A percentile compares a stretch with the other conserved stretches of the same genome.
Conservation (phyloP, 2,888 invertebrate genomes). For the Cosmopolites sordidus region DNA sequence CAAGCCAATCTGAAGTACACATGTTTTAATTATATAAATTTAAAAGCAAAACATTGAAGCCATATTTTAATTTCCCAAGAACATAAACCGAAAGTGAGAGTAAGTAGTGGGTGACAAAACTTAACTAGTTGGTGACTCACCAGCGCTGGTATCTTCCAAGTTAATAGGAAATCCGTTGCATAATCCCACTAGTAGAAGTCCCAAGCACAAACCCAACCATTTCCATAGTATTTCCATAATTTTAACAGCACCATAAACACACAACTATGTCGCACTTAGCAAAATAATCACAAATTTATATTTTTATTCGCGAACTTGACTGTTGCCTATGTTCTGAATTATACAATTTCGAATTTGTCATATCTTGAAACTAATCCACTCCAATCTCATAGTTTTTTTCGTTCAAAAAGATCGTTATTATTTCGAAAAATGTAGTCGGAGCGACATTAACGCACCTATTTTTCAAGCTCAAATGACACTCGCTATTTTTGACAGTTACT, state of each 20-base stretch:
- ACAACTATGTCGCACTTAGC: constrained; percentile 6
- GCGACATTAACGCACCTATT: constrained; percentile 6
- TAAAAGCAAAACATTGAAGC: too few species aligned
- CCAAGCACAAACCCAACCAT: constrained; percentile 41
- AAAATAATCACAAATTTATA: constrained; percentile 9
- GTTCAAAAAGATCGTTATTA: constrained; percentile 1
- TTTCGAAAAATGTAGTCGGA: constrained; percentile 2
- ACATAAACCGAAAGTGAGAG: constrained; percentile 21
- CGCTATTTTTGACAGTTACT: constrained; percentile 6
- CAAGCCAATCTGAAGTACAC: too few species aligned
- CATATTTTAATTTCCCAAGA: not conserved
- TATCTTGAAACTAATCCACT: constrained; percentile 7
- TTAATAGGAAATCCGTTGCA: constrained; percentile 48
- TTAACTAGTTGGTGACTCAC: constrained; percentile 42
- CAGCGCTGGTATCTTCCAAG: constrained; percentile 44
- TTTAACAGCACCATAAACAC: constrained; percentile 13
- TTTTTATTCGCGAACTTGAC: not conserved
- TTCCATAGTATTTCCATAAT: constrained; percentile 44
- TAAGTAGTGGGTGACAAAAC: constrained; percentile 12
- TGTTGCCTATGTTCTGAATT: not conserved
- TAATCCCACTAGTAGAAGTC: constrained; percentile 42
- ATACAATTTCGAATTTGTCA: constrained; percentile 1
- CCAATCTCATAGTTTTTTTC: not conserved
- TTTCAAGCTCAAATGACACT: constrained; percentile 10
- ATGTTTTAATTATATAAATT: too few species aligned